Evolutionary conservation across 1,140 invertebrate genomes (phyloP).

Genomic region (Asbolus verrucosus): DNA sequence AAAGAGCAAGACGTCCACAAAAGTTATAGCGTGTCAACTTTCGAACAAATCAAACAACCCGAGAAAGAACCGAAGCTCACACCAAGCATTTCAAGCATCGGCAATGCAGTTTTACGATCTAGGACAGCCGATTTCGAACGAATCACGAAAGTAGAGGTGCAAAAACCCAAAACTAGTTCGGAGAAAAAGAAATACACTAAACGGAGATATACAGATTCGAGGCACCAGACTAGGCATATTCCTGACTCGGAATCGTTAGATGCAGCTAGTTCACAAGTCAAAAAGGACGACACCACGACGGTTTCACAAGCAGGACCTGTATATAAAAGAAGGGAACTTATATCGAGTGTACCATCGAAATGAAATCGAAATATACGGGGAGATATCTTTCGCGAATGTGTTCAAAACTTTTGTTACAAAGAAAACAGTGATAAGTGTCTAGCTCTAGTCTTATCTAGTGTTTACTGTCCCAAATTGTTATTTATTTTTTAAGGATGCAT

Average conservation of each 20-base stretch:
- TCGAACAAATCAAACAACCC: slow-evolving; percentile 49
- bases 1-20: slow-evolving; percentile 58
- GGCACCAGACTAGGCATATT: slow-evolving; percentile 73
- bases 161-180: slow-evolving; percentile 63
- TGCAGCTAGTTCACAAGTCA: slow-evolving; percentile 49
- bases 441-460: slow-evolving; percentile 53
- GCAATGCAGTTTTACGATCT: slow-evolving; percentile 74
- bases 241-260: slow-evolving; percentile 69
- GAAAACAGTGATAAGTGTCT: slow-evolving; percentile 51
- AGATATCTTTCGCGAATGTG: slow-evolving; percentile 47
- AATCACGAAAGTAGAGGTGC: slow-evolving; percentile 64
- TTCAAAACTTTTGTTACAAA: slow-evolving; percentile 44
- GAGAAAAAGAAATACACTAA: slow-evolving; percentile 75
- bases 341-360: slow-evolving; percentile 76
- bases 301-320: slow-evolving; percentile 66
- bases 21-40: slow-evolving; percentile 52
- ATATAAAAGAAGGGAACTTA: slow-evolving; percentile 84
- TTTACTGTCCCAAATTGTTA: slow-evolving; percentile 52
- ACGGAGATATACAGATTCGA: slow-evolving; percentile 72
- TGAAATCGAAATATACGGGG: slow-evolving; percentile 41
- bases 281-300: slow-evolving; percentile 51
- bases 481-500: slow-evolving; percentile 56
- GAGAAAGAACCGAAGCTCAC: slow-evolving; percentile 65
- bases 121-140: slow-evolving; percentile 77
- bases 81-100: slow-evolving; percentile 75